Conservation (phyloP, 2,113 vertebrate species). For the Gambusia affinis region DNA sequence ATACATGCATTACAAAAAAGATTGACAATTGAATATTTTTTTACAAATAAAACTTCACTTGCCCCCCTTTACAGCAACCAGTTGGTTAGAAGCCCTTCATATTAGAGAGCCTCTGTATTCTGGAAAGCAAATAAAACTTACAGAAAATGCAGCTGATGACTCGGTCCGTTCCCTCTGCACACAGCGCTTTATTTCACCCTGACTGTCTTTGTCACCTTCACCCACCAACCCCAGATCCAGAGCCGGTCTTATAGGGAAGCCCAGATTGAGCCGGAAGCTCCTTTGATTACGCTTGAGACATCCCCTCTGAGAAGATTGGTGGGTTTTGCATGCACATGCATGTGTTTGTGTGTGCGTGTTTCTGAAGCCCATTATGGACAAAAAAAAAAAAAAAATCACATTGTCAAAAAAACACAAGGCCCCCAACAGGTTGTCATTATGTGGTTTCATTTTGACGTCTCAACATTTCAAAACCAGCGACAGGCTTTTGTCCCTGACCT, state of each 20-base stretch:
- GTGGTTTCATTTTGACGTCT: constrained; percentile 70
- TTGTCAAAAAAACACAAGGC: constrained; percentile 71
- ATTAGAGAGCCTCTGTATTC: neutral
- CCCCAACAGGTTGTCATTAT: constrained; percentile 70
- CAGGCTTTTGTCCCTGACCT: constrained; percentile 83
- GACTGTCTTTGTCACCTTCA: constrained; percentile 36
- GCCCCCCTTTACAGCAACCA: neutral
- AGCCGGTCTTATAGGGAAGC: constrained; percentile 75
- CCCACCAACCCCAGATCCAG: constrained; percentile 18
- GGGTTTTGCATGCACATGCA: constrained; percentile 22
- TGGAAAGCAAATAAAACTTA: constrained; percentile 33
- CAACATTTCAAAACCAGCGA: constrained; percentile 64
- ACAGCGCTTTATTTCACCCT: constrained; percentile 35
- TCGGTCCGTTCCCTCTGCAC: constrained; percentile 5
- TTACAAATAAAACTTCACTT: neutral
- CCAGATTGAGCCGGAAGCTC: constrained; percentile 64
- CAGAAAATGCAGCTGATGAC: constrained; percentile 23
- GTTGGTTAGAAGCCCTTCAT: neutral
- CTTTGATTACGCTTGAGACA: constrained; percentile 72
- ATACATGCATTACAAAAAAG: neutral
- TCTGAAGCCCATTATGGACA: constrained; percentile 55
- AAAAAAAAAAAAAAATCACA: constrained; percentile 44
- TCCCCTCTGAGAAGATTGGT: constrained; percentile 48
- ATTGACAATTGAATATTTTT: neutral
- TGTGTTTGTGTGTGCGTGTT: constrained; percentile 7